phyloP scores from a whole-genome alignment of 1,140 invertebrate species.

The Scaptomyza graminum region DNA sequence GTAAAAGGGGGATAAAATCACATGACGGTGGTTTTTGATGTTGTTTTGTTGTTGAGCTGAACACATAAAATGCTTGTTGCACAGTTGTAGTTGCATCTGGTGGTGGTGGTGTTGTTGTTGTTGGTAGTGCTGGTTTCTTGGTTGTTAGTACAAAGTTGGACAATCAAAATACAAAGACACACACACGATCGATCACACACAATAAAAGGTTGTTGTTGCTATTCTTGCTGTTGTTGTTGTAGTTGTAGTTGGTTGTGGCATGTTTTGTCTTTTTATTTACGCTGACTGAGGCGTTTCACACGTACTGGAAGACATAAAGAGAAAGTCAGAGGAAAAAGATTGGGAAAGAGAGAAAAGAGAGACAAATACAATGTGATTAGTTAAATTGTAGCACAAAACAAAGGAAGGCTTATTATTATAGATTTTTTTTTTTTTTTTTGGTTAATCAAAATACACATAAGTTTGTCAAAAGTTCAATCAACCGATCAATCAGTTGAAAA shows the following conservation, averaged over 20 bases:
- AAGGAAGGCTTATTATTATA: conserved; percentile 35
- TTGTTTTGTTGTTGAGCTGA: conserved; percentile 28
- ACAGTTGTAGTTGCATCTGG: conserved; percentile 18
- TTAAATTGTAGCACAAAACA: conserved; percentile 52
- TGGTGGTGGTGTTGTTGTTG: conserved; percentile 22
- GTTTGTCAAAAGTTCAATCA: conserved; percentile 56
- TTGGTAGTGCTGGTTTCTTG: conserved; percentile 47
- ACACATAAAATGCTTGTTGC: conserved; percentile 16
- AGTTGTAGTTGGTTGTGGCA: conserved; percentile 42
- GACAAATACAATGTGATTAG: conserved; percentile 72
- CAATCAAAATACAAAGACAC: conserved; percentile 45
- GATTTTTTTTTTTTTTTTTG: no score
- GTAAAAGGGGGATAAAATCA: conserved; percentile 28
- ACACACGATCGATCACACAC: conserved; percentile 48
- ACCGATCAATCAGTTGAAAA: conserved; percentile 49
- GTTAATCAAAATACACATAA: conserved; percentile 48
- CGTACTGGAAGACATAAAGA: conserved; percentile 82
- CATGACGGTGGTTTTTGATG: neutral
- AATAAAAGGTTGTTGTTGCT: conserved; percentile 53
- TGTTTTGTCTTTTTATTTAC: conserved; percentile 83
- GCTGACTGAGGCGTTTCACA: conserved; percentile 83
- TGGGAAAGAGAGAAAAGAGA: conserved; percentile 46
- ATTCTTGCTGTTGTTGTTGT: conserved; percentile 48
- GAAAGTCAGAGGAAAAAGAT: conserved; percentile 44
- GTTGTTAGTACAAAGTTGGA: conserved; percentile 63